Base-by-base conservation (phyloP, 2,113 vertebrate species). In the Strigops habroptila region DNA sequence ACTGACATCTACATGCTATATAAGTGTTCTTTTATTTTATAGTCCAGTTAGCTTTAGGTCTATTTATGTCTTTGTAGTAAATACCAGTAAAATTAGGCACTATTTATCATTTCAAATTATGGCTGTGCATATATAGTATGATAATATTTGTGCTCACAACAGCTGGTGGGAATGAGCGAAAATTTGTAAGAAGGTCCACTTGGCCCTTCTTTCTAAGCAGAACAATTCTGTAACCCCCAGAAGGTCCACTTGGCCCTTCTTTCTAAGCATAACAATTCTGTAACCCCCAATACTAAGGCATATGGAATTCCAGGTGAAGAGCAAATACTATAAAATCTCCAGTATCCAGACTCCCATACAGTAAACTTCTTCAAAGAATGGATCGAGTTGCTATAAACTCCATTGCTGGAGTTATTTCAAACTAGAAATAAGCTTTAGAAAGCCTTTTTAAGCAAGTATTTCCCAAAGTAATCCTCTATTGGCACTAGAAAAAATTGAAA, bases 41-140 rank as follows among this genome's bases (percentile, higher is more conserved):
- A 77, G 92, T 46, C 70, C 35, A 24, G 71, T 48, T 77, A 68
- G 7, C 33, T 88, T 86, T 70, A 60, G 17, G 60, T 75, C 68
- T 90, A 23, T 95, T 94, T 91, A 93, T 83, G 79, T 19, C 79
- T 71, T 30, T 83, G 63, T 67, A 88, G 53, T 86, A 96, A 95
- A 95, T 62, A 76, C 19, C 18, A 85, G 57, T 35, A 84, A 94
- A 94, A 81, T 86, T 53, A 83, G 55, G 51, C 51, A 52, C 79
- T 82, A 49, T 77, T 92, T 93, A 79, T 76, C 63, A 85, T 69
- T 84, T 67, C 82, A 75, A 75, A 67, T 95, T 88, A 91, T 80
- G 67, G 79, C 70, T 53, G 49, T 37, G 35, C 48, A 31, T 27
- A 31, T 75, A 74, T n/a, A 69, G 30, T 7, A 14, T 9, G 39